Percentiles rank a stretch among this genome's conserved stretches.
These are phyloP conservation scores for Hipparchia sbordonii DNA, from an alignment of 2,888 invertebrate species.

Conservation along the genomic window DNA sequence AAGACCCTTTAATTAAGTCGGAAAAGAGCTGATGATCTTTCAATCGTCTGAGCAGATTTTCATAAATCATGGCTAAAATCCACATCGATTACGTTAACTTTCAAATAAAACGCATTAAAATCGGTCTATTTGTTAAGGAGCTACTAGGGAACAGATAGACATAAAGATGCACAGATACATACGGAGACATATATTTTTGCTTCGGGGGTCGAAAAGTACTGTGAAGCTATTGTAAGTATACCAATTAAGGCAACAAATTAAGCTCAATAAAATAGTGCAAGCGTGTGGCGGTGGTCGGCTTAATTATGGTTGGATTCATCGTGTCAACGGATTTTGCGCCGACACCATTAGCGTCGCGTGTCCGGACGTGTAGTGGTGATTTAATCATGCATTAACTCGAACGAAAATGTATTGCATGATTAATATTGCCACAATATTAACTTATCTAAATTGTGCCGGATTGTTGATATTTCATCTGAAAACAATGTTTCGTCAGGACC, in stretches of 20 bases:
- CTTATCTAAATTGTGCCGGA: slow-evolving; percentile 1
- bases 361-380: slow-evolving; percentile 25
- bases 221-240: too few relatives aligned
- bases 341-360: slow-evolving; percentile 29
- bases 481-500: background rate
- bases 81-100: too few relatives aligned
- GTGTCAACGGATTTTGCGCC: slow-evolving; percentile 28
- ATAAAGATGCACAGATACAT: too few relatives aligned
- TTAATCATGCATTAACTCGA: slow-evolving; percentile 31
- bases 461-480: background rate
- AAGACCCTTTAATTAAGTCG: too few relatives aligned
- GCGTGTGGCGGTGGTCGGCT: slow-evolving; percentile 15
- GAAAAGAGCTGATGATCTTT: too few relatives aligned
- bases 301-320: slow-evolving; percentile 31
- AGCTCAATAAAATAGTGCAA: slow-evolving; percentile 14
- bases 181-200: too few relatives aligned
- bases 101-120: too few relatives aligned
- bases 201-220: too few relatives aligned
- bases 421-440: slow-evolving; percentile 9
- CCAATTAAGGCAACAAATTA: slow-evolving; percentile 9
- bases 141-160: too few relatives aligned
- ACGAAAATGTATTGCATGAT: slow-evolving; percentile 16
- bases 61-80: too few relatives aligned
- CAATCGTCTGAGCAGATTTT: too few relatives aligned
- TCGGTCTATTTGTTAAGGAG: too few relatives aligned